These are phyloP conservation scores for Microplitis mediator DNA, from an alignment of 1,140 invertebrate genomes.

Conservation along the genomic window DNA sequence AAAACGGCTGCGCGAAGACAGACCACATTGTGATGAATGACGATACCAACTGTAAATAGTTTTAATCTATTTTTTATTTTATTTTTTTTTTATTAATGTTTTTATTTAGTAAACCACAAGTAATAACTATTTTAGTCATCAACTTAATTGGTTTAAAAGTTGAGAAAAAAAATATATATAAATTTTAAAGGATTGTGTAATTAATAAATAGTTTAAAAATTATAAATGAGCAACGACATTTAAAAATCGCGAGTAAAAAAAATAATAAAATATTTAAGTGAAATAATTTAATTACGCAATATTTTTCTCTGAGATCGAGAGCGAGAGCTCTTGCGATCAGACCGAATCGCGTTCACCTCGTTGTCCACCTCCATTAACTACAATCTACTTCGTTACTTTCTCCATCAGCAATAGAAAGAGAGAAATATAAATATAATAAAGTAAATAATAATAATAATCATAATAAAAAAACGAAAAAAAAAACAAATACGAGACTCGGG, in stretches of 20 bases:
- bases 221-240: neutral
- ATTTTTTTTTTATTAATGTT: neutral
- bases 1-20: slow-evolving; percentile 44
- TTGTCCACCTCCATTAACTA: slow-evolving; percentile 29
- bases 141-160: neutral
- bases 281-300: slow-evolving; percentile 27
- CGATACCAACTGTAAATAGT: slow-evolving; percentile 31
- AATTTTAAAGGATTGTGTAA: neutral
- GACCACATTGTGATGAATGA: slow-evolving; percentile 46
- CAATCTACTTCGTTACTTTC: slow-evolving; percentile 35
- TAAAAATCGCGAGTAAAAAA: neutral
- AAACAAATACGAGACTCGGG: slow-evolving; percentile 9
- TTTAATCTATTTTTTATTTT: slow-evolving; percentile 14
- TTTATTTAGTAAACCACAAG: neutral
- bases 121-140: neutral
- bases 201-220: neutral
- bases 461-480: slow-evolving; percentile 5
- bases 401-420: slow-evolving; percentile 29
- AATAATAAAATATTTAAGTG: neutral
- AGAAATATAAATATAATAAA: slow-evolving; percentile 20
- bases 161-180: slow-evolving; percentile 1
- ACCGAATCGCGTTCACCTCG: slow-evolving; percentile 37
- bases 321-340: slow-evolving; percentile 28
- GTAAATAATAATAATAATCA: slow-evolving; percentile 6
- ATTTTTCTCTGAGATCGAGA: slow-evolving; percentile 18